Conservation (phyloP, 1,140 invertebrate species). For the Drosophila arawakana region DNA sequence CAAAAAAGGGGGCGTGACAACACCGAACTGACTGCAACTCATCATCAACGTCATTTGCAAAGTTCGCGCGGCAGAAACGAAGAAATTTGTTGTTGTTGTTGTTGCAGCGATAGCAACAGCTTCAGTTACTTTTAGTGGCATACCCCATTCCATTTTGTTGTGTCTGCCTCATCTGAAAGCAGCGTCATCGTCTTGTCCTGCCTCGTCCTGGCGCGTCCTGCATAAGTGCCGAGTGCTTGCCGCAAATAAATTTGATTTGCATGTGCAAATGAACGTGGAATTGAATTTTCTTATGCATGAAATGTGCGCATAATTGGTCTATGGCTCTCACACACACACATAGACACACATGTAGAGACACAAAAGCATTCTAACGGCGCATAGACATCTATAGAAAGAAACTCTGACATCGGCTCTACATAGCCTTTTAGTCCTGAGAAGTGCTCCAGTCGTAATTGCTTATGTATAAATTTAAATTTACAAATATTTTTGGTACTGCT, state of each 20-base stretch:
- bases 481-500: constrained; percentile 28
- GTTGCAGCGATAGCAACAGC: constrained; percentile 22
- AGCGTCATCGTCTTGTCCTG: constrained; percentile 30
- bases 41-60: constrained; percentile 61
- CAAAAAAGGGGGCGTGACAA: neutral
- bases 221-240: constrained; percentile 68
- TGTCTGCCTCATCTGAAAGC: neutral
- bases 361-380: constrained; percentile 38
- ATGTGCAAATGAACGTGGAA: constrained; percentile 83
- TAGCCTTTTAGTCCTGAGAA: constrained; percentile 55
- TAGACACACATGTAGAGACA: constrained; percentile 5
- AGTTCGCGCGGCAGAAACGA: constrained; percentile 34
- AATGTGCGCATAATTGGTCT: constrained; percentile 78
- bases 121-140: constrained; percentile 57
- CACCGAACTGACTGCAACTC: constrained; percentile 37
- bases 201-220: constrained; percentile 44
- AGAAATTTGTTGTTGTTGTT: constrained; percentile 20
- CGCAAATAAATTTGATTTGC: constrained; percentile 82
- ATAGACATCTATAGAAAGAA: constrained; percentile 8
- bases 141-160: neutral
- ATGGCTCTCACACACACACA: constrained; percentile 37
- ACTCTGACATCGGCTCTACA: constrained; percentile 26
- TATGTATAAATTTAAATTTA: constrained; percentile 56
- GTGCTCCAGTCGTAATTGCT: constrained; percentile 50
- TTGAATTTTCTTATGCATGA: constrained; percentile 84